phyloP scores from a whole-genome alignment of 2,888 invertebrate genomes.

The Pyrocoelia pectoralis region DNA sequence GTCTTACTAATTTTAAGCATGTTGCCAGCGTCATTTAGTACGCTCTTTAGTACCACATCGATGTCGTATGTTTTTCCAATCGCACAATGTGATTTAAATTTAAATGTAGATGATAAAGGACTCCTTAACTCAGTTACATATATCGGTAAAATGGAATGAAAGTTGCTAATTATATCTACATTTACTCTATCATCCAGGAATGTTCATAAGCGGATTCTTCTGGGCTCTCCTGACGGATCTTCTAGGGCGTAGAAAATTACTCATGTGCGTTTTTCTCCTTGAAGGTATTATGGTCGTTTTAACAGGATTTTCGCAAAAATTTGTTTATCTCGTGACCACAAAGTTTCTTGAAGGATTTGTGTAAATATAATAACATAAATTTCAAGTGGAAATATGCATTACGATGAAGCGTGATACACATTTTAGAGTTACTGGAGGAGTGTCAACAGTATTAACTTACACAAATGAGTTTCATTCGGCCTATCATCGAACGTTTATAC shows the following conservation, averaged over 20 bases:
- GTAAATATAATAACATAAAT: constrained; percentile 63
- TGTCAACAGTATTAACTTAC: constrained; percentile 75
- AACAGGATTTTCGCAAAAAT: constrained; percentile 72
- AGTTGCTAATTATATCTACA: too few species aligned
- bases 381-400: neutral
- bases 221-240: constrained; percentile 84
- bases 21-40: constrained; percentile 72
- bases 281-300: constrained; percentile 71
- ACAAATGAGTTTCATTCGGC: constrained; percentile 77
- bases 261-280: constrained; percentile 71
- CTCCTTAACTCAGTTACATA: constrained; percentile 75
- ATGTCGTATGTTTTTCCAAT: constrained; percentile 78
- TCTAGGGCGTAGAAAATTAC: constrained; percentile 71
- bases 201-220: constrained; percentile 76
- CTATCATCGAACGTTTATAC: constrained; percentile 69
- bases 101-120: constrained; percentile 75
- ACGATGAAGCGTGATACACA: too few species aligned
- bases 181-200: constrained; percentile 68
- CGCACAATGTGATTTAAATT: constrained; percentile 76
- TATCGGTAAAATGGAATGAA: constrained; percentile 65
- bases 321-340: constrained; percentile 69
- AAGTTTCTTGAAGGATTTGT: constrained; percentile 78
- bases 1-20: constrained; percentile 66
- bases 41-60: constrained; percentile 75
- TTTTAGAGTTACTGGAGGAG: constrained; percentile 73